Conservation (phyloP, 1,140 invertebrate genomes). For the Cherax destructor region DNA sequence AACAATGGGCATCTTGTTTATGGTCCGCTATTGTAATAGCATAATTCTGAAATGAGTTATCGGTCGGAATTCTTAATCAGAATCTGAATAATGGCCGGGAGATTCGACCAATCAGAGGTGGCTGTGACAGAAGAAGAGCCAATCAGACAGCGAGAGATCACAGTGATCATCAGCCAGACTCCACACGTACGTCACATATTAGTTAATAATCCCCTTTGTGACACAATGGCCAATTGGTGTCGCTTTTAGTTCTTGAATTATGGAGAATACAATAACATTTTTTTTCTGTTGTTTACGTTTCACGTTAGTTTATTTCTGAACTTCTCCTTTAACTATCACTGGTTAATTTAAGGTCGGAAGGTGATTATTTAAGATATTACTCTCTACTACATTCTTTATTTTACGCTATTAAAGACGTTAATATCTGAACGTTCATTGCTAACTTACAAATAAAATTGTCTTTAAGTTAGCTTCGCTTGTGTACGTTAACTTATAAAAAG, state of each 20-base stretch:
- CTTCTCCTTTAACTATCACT: too few relatives aligned
- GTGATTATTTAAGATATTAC: too few relatives aligned
- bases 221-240: slow-evolving; percentile 58
- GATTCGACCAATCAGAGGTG: slow-evolving; percentile 43
- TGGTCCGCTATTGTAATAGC: slow-evolving; percentile 65
- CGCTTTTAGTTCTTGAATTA: slow-evolving; percentile 40
- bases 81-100: slow-evolving; percentile 49
- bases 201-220: slow-evolving; percentile 62
- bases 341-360: too few relatives aligned
- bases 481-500: too few relatives aligned
- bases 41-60: slow-evolving; percentile 69
- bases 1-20: slow-evolving; percentile 63
- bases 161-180: slow-evolving; percentile 16
- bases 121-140: slow-evolving; percentile 8
- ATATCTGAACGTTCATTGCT: too few relatives aligned
- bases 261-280: background rate
- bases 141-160: slow-evolving; percentile 32
- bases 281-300: background rate
- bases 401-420: too few relatives aligned
- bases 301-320: background rate
- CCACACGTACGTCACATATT: slow-evolving; percentile 53
- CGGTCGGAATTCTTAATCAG: slow-evolving; percentile 66
- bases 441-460: too few relatives aligned
- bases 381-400: too few relatives aligned
- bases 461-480: too few relatives aligned